Percentiles rank a stretch among this genome's conserved stretches.
Evolutionary conservation across 2,797 vertebrate species (phyloP).

Genomic region (Megalops cyprinoides): DNA sequence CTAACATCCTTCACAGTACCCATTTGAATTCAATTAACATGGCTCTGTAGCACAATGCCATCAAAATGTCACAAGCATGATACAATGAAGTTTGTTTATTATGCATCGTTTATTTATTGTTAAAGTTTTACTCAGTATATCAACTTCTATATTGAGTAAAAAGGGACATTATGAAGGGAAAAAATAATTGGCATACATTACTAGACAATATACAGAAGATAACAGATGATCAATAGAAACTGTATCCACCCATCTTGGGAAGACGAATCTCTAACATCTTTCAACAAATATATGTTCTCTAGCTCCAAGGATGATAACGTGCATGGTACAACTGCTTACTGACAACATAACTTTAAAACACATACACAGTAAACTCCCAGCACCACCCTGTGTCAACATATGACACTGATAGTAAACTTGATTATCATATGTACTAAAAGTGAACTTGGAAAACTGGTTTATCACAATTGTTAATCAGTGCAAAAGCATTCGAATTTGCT

Average conservation of each 20-base stretch:
- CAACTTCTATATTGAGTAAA: background rate
- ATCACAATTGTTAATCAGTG: no score
- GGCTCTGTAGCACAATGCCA: background rate
- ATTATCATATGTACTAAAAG: no score
- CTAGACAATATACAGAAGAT: no score
- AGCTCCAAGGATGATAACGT: background rate
- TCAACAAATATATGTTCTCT: background rate
- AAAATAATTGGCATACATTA: background rate
- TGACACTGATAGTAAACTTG: no score
- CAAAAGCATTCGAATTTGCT: no score
- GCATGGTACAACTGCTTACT: no score
- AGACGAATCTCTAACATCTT: constrained; percentile 2
- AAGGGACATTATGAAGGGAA: background rate
- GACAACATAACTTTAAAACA: no score
- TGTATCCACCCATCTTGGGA: no score
- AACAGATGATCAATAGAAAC: no score
- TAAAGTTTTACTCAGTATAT: background rate
- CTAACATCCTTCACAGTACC: background rate
- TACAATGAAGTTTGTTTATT: constrained; percentile 4
- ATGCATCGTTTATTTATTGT: background rate
- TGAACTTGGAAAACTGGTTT: no score
- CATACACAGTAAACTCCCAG: no score
- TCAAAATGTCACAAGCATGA: background rate
- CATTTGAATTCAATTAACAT: background rate
- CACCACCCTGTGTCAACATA: no score